Base-by-base conservation (phyloP, 2,888 invertebrate species). In the Melanophora roralis region DNA sequence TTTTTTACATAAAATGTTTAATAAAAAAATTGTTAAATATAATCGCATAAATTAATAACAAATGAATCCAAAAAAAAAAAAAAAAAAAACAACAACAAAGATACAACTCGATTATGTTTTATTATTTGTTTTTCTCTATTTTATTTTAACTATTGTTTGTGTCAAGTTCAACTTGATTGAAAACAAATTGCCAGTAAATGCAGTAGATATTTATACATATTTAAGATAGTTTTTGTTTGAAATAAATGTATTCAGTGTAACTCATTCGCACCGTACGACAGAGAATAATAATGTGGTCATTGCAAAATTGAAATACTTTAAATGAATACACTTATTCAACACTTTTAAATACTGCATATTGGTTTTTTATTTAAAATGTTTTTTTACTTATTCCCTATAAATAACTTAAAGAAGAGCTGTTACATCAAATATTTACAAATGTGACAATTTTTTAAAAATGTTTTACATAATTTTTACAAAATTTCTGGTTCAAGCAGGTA, bases 21-120 rank as follows among this genome's bases (percentile, higher is more conserved):
- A 78, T 78, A 51, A 74, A 80, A n/a, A 72, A 59, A 74, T 69
- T 79, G 60, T 74, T 78, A 69, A 65, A 78, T 65, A 74, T 45
- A 79, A 71, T 71, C 21, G 53, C 74, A 79, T 79, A 71, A 74
- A 74, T 71, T 59, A 71, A 45, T 60, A 53, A 57, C n/a, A n/a
- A n/a, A n/a, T n/a, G n/a, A n/a, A n/a, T n/a, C n/a, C n/a, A n/a
- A n/a, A n/a, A n/a, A n/a, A n/a, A n/a, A n/a, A 51, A 49, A 64
- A 59, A 60, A 32, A 59, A 27, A 27, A 27, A 27, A 5, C 6
- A 3, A 5, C 6, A 27, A 19, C 19, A 32, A 51, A 14, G 36
- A 68, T 49, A 60, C 53, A 45, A 45, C 16, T 47, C 65, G 67
- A 51, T 75, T 57, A 80, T 76, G 72, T 14, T 78, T 78, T 59